phyloP scores from a whole-genome alignment of 2,113 vertebrate genomes.

The Microcebus murinus region DNA sequence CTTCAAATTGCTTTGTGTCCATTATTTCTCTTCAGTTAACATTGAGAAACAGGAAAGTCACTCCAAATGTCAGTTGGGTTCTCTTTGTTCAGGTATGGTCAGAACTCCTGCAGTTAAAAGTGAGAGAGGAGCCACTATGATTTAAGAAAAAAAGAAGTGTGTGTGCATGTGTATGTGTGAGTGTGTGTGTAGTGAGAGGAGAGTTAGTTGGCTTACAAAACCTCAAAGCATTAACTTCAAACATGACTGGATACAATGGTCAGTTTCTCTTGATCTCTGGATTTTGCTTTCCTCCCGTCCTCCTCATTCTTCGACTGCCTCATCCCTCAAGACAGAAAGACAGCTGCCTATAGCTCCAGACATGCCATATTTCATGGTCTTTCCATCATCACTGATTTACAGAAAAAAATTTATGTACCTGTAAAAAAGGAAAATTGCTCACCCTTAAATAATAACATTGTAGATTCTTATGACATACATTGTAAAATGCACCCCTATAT shows the following conservation, averaged over 20 bases:
- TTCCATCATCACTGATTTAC: not conserved
- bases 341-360: not conserved
- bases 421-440: not conserved
- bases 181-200: not conserved
- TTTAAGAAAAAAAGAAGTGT: not conserved
- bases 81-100: not conserved
- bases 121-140: not conserved
- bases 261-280: not conserved
- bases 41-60: not conserved
- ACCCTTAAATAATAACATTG: not conserved
- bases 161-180: not conserved
- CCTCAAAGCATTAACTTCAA: not conserved
- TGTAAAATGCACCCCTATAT: not conserved
- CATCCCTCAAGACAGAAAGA: not conserved
- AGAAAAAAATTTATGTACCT: not conserved
- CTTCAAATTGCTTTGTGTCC: not conserved
- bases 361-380: not conserved
- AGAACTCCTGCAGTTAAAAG: not conserved
- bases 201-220: not conserved
- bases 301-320: not conserved
- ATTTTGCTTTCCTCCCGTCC: not conserved
- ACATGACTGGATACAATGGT: not conserved
- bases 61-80: not conserved
- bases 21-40: conserved; percentile 1
- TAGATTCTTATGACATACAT: not conserved